These are phyloP conservation scores for Falcunculus frontatus DNA, from an alignment of 2,113 vertebrate genomes.

Conservation along the genomic window DNA sequence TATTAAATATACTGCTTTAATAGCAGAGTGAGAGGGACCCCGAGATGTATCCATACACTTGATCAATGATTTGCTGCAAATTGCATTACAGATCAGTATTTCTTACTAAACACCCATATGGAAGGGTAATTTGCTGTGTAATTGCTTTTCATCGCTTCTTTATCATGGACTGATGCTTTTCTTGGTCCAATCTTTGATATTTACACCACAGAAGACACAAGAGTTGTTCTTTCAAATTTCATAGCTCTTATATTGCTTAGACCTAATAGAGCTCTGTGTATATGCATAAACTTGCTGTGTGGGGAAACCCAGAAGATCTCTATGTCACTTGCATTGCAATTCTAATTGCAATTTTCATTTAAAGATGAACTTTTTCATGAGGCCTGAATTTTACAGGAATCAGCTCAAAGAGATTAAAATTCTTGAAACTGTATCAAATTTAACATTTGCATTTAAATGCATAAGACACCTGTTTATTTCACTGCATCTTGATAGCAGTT, in stretches of 20 bases:
- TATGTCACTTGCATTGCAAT: not conserved
- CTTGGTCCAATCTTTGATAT: not conserved
- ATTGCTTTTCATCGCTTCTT: not conserved
- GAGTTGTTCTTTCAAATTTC: not conserved
- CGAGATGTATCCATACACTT: not conserved
- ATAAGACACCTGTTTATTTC: not conserved
- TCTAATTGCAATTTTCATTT: not conserved
- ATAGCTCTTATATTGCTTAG: not conserved
- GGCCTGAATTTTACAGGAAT: not conserved
- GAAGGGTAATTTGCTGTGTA: not conserved
- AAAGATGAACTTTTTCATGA: not conserved
- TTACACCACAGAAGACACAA: not conserved
- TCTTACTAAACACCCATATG: not conserved
- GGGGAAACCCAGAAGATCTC: not conserved
- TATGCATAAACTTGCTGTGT: not conserved
- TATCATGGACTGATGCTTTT: not conserved
- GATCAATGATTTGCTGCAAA: constrained; percentile 22
- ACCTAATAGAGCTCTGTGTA: not conserved
- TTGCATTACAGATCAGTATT: not conserved
- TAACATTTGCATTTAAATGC: not conserved
- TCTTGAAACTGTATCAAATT: not conserved
- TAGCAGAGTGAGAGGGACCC: not conserved
- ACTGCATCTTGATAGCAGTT: not conserved
- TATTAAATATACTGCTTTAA: not conserved
- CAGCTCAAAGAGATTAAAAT: not conserved